phyloP scores from a whole-genome alignment of 2,113 vertebrate species.

The Tiliqua scincoides region DNA sequence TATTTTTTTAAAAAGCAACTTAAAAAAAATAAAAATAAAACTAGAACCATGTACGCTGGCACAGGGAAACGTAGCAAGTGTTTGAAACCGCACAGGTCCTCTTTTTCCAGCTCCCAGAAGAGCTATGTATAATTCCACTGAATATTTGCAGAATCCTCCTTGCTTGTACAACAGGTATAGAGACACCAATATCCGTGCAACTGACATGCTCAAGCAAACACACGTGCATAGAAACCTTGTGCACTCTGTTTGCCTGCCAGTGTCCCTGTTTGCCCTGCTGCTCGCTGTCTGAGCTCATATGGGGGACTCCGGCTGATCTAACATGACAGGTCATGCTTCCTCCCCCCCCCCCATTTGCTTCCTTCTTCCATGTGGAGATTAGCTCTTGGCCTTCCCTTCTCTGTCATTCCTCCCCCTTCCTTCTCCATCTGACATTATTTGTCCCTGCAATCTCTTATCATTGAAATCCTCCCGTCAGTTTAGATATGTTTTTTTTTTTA shows the following conservation, averaged over 20 bases:
- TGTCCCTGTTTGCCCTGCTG: not conserved
- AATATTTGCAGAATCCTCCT: not conserved
- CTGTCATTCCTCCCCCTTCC: fast-evolving
- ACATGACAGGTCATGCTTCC: fast-evolving
- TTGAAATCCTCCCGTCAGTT: not conserved
- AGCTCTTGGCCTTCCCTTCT: not conserved
- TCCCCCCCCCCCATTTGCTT: not conserved
- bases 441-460: not conserved
- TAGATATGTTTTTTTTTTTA: too few relatives aligned
- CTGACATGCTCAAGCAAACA: not conserved
- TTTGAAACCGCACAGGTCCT: too few relatives aligned
- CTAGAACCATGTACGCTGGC: not conserved
- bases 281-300: not conserved
- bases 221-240: not conserved
- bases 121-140: not conserved
- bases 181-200: not conserved
- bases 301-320: fast-evolving
- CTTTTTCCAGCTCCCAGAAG: not conserved
- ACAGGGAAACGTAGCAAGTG: not conserved
- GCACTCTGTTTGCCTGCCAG: not conserved
- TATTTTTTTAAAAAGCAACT: too few relatives aligned
- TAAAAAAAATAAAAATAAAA: not conserved
- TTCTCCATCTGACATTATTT: not conserved
- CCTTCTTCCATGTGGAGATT: fast-evolving
- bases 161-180: not conserved